A percentile compares a stretch with the other conserved stretches of the same genome.
phyloP scores from a whole-genome alignment of 2,113 vertebrate genomes.

The Tupaia chinensis region DNA sequence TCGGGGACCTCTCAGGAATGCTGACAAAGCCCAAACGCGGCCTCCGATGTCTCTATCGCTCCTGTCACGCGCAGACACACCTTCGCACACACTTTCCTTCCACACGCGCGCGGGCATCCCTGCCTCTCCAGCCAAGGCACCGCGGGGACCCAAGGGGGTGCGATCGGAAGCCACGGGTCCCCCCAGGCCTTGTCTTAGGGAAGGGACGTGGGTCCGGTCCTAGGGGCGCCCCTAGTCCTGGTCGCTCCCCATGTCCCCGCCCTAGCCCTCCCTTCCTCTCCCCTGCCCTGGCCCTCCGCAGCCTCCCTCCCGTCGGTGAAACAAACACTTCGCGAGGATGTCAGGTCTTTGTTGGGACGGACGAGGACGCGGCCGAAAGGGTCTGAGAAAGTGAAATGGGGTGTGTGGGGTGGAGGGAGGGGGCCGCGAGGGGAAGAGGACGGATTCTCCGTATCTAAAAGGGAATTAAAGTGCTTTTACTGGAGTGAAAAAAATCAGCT shows the following conservation, averaged over 20 bases:
- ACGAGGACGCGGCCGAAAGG: slow-evolving; percentile 85
- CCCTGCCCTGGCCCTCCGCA: background rate
- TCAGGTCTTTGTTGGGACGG: slow-evolving; percentile 85
- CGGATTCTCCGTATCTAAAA: slow-evolving; percentile 95
- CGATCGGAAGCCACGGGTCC: background rate
- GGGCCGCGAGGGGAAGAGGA: slow-evolving; percentile 85
- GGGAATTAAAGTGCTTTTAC: slow-evolving; percentile 98
- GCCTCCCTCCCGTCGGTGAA: slow-evolving; percentile 48
- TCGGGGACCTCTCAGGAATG: background rate
- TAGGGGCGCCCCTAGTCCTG: background rate
- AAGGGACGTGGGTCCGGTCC: background rate
- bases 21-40: background rate
- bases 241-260: too few species aligned
- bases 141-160: background rate
- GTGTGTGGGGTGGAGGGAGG: slow-evolving; percentile 73
- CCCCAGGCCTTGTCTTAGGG: background rate
- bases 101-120: background rate
- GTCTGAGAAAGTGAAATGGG: slow-evolving; percentile 92
- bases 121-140: background rate
- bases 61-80: background rate
- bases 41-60: slow-evolving; percentile 25
- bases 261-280: background rate
- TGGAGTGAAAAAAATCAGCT: slow-evolving; percentile 93
- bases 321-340: slow-evolving; percentile 78
- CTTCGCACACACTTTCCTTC: too few species aligned